Percentiles rank a stretch among this genome's conserved stretches.
phyloP scores from a whole-genome alignment of 2,797 vertebrate genomes.

The Pelobates cultripes region DNA sequence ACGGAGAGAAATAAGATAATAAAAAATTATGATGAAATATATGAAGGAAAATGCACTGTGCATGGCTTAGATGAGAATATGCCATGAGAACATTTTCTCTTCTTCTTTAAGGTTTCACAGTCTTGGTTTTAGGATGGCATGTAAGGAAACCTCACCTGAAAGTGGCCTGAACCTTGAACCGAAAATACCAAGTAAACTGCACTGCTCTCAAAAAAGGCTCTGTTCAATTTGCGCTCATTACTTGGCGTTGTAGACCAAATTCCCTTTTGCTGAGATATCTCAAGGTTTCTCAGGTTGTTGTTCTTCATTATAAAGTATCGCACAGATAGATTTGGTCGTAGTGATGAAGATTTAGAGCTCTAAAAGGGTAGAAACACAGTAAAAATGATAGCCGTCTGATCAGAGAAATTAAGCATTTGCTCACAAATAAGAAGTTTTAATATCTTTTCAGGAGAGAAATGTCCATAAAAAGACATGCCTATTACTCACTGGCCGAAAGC shows the following conservation, averaged over 20 bases:
- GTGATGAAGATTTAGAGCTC: slow-evolving; percentile 71
- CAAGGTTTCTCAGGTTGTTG: slow-evolving; percentile 85
- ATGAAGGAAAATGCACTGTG: too few relatives aligned
- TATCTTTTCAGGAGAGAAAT: too few relatives aligned
- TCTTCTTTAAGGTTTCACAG: too few relatives aligned
- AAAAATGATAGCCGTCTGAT: slow-evolving; percentile 26
- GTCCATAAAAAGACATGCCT: too few relatives aligned
- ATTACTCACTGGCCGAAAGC: too few relatives aligned
- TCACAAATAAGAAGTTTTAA: too few relatives aligned
- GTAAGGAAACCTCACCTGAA: slow-evolving; percentile 78
- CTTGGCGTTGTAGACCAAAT: slow-evolving; percentile 89
- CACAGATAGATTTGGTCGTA: slow-evolving; percentile 67
- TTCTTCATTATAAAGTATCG: slow-evolving; percentile 96
- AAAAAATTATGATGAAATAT: too few relatives aligned
- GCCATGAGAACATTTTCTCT: too few relatives aligned
- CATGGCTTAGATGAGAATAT: too few relatives aligned
- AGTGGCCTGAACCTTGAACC: slow-evolving; percentile 90
- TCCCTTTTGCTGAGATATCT: slow-evolving; percentile 87
- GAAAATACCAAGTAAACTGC: slow-evolving; percentile 88
- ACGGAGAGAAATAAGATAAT: too few relatives aligned
- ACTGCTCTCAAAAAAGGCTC: slow-evolving; percentile 80
- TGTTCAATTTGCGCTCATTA: slow-evolving; percentile 84
- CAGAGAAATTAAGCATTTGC: too few relatives aligned
- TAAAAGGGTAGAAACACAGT: slow-evolving; percentile 39
- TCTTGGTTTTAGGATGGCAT: too few relatives aligned